Percentiles rank a stretch among this genome's conserved stretches.
Evolutionary conservation across 2,113 vertebrate genomes (phyloP).

Genomic region (Pelusios castaneus): DNA sequence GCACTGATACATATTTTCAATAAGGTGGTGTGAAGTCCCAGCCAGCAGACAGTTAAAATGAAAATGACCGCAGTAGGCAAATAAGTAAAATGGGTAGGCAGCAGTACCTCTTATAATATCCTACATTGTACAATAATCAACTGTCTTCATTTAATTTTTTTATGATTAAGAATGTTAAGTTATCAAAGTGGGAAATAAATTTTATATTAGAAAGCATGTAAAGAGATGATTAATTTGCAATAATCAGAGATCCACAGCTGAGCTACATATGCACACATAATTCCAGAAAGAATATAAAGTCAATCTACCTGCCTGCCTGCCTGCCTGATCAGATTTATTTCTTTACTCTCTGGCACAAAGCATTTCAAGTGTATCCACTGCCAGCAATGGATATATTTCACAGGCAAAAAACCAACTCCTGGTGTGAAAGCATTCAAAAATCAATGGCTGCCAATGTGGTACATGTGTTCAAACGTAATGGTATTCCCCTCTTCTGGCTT

Average conservation of each 20-base stretch:
- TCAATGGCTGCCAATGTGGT: neutral
- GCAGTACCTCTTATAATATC: neutral
- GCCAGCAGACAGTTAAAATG: neutral
- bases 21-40: neutral
- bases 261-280: neutral
- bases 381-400: neutral
- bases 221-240: neutral
- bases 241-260: neutral
- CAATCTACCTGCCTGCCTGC: neutral
- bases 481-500: neutral
- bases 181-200: neutral
- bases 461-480: neutral
- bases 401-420: neutral
- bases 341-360: neutral
- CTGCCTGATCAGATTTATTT: neutral
- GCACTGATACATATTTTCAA: neutral
- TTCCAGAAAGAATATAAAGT: neutral
- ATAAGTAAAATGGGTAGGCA: constrained; percentile 38
- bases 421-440: neutral
- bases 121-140: constrained; percentile 8
- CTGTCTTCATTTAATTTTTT: neutral
- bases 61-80: constrained; percentile 28
- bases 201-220: constrained; percentile 17
- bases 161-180: neutral
- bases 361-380: neutral